Percentiles rank a stretch among this genome's conserved stretches.
phyloP scores from a whole-genome alignment of 2,888 invertebrate species.

The Cosmia pyralina region DNA sequence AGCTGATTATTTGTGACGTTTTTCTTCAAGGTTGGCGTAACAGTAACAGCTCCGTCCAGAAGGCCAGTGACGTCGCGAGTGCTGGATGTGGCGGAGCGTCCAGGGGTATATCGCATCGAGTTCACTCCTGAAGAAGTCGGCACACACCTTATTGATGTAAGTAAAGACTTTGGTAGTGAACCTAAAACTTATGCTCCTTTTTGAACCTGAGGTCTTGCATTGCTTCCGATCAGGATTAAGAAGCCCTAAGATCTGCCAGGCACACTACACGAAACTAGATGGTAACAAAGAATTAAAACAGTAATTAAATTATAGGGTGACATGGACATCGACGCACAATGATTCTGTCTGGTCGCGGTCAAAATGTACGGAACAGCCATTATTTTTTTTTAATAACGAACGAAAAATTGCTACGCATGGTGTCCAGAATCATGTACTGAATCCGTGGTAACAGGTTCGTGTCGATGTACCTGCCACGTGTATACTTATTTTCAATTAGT shows the following conservation, averaged over 20 bases:
- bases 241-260: not conserved
- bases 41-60: constrained; percentile 95
- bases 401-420: no score
- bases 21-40: constrained; percentile 88
- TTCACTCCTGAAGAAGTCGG: constrained; percentile 98
- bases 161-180: constrained; percentile 55
- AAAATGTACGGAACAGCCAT: no score
- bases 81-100: constrained; percentile 94
- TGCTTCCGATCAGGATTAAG: not conserved
- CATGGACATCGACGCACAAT: no score
- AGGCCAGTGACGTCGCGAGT: constrained; percentile 95
- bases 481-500: no score
- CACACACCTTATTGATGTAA: constrained; percentile 97
- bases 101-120: constrained; percentile 96
- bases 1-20: not conserved
- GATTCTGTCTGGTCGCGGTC: no score
- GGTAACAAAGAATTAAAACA: not conserved
- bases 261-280: not conserved
- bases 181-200: not conserved
- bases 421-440: no score
- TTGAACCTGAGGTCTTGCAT: not conserved
- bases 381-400: no score
- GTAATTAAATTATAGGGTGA: no score
- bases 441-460: no score
- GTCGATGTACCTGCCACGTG: no score